Percentiles rank a stretch among this genome's conserved stretches.
Evolutionary conservation across 35 echinoderm and acorn worm species (phyloP).

Genomic region (Chiridota heheva): DNA sequence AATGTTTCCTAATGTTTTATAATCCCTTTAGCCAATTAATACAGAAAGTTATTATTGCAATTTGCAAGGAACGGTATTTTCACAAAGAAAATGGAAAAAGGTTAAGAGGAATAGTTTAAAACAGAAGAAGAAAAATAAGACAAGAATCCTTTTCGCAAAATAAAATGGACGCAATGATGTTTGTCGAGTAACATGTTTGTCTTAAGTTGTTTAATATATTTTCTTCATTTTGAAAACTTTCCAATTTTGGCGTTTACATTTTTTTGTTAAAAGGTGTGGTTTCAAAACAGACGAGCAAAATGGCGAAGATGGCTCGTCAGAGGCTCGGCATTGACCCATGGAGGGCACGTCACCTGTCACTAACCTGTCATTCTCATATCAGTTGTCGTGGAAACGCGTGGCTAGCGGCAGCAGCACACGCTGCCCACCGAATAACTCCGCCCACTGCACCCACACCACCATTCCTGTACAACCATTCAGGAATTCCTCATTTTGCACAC

Average conservation of each 20-base stretch:
- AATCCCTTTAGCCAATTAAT: too few species aligned
- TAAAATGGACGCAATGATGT: too few species aligned
- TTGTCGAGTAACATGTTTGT: too few species aligned
- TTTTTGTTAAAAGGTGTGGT: constrained; percentile 79
- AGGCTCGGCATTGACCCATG: constrained; percentile 91
- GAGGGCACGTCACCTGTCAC: constrained; percentile 75
- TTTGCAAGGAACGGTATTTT: too few species aligned
- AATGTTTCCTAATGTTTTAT: too few species aligned
- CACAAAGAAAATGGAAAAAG: too few species aligned
- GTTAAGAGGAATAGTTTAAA: too few species aligned
- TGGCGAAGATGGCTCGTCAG: constrained; percentile 93
- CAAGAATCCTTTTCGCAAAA: too few species aligned
- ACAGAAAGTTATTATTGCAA: too few species aligned
- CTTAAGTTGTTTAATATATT: too few species aligned
- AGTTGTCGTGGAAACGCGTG: constrained; percentile 77
- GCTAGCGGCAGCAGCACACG: constrained; percentile 72
- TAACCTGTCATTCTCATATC: constrained; percentile 55
- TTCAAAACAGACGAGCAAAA: constrained; percentile 96
- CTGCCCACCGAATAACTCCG: constrained; percentile 31
- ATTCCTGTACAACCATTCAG: constrained; percentile 40
- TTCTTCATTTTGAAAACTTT: too few species aligned
- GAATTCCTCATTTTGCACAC: constrained; percentile 24
- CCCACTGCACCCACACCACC: constrained; percentile 28
- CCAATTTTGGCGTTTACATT: background rate
- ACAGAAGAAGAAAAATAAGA: too few species aligned